Evolutionary conservation across 2,113 vertebrate species (phyloP), one percentile per base, ranked within the genome.

Genomic region (Hemichromis elongatus): DNA sequence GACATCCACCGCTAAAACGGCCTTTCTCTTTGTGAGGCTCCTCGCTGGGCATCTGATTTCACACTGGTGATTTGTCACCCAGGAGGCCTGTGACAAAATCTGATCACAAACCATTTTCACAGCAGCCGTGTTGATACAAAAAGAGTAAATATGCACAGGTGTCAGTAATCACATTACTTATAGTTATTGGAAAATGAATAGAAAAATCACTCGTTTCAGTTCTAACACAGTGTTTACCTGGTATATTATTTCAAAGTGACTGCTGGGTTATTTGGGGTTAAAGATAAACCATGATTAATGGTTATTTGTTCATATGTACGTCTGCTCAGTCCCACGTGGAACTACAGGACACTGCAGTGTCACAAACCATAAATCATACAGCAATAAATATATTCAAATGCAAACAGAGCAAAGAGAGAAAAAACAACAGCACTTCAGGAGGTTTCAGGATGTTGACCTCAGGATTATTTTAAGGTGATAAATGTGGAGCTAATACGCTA

Each of bases 401-500:
- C 13, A 30, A 14, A 6, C 42, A 42, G n/a, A 68, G 9, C n/a
- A 68, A 2, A 0, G 37, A 42, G 37, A 24, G 37, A 68, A 42
- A 35, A 68, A 68, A 24, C 63, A 68, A 0, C 35, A 63, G 12
- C 63, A 26, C 12, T 42, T 12, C 6, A 68, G 42, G 42, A 47
- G 37, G 37, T 42, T 24, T 42, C 3, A 68, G 7, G 30, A 18
- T 5, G 26, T 26, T 26, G 54, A 52, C 50, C 50, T 26, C 55
- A 28, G 6, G 18, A 66, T 8, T 19, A 45, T 45, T 45, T 70
- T 45, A 45, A 26, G 63, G 45, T 16, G 37, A 24, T 18, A 18
- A 42, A 10, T 70, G 24, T 70, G 7, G 40, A 21, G 37, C 8
- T 16, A 70, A 70, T 26, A 10, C 0, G 13, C 13, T 0, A 26